A percentile compares a stretch with the other conserved stretches of the same genome.
phyloP scores from a whole-genome alignment of 2,888 invertebrate species.

The Sepioteuthis lessoniana region DNA sequence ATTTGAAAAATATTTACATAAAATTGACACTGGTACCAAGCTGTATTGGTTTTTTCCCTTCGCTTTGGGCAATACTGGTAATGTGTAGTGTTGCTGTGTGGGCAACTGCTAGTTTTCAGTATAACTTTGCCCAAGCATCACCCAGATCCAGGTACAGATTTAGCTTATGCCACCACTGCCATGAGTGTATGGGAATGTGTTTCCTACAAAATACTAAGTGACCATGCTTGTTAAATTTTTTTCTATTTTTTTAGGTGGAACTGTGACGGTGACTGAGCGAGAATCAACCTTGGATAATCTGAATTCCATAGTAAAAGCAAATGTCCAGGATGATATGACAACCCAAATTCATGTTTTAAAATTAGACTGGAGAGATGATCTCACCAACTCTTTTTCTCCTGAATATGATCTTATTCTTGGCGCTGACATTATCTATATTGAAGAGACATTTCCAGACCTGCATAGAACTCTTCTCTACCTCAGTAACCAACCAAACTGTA shows the following conservation, averaged over 20 bases:
- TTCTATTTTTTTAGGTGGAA: constrained; percentile 60
- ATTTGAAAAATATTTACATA: too few relatives aligned
- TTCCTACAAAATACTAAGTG: not conserved
- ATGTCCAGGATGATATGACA: constrained; percentile 52
- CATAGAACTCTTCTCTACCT: constrained; percentile 63
- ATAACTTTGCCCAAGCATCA: too few relatives aligned
- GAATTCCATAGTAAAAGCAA: constrained; percentile 58
- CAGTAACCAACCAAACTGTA: constrained; percentile 56
- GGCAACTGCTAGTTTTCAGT: too few relatives aligned
- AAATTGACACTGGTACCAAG: too few relatives aligned
- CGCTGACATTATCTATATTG: constrained; percentile 74
- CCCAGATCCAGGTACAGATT: too few relatives aligned
- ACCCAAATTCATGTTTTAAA: constrained; percentile 52
- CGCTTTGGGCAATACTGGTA: too few relatives aligned
- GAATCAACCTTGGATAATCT: constrained; percentile 62
- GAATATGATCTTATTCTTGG: constrained; percentile 71
- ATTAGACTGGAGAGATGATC: constrained; percentile 69
- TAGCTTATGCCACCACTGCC: too few relatives aligned
- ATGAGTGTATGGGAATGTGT: not conserved
- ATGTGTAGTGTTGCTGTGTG: too few relatives aligned
- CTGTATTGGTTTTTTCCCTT: too few relatives aligned
- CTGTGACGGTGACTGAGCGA: constrained; percentile 69
- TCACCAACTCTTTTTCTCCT: constrained; percentile 52
- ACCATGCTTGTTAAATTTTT: not conserved
- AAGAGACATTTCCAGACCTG: constrained; percentile 71